These are phyloP conservation scores for Pogonognathellus flavescens DNA, from an alignment of 1,140 invertebrate genomes.

Conservation along the genomic window DNA sequence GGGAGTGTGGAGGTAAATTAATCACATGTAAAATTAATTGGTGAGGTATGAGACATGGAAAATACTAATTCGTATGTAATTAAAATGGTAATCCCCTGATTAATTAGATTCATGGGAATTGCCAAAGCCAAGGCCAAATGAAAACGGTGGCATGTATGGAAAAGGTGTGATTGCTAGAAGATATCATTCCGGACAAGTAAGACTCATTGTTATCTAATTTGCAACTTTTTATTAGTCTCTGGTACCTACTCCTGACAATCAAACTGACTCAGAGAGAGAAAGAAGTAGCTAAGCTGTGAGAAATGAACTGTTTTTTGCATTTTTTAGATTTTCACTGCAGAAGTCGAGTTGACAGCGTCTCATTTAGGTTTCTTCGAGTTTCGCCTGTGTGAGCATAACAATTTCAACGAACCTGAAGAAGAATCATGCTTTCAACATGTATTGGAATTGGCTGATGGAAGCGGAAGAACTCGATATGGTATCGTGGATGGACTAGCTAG, in stretches of 20 bases:
- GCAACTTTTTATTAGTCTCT: too few relatives aligned
- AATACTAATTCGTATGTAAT: neutral
- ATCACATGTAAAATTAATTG: neutral
- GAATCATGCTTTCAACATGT: constrained; percentile 78
- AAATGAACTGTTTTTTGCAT: neutral
- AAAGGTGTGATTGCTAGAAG: constrained; percentile 70
- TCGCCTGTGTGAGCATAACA: constrained; percentile 80
- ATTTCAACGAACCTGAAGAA: constrained; percentile 70
- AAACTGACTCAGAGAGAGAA: too few relatives aligned
- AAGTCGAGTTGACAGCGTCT: constrained; percentile 53
- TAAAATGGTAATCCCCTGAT: neutral
- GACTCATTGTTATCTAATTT: too few relatives aligned
- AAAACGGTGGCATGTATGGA: constrained; percentile 74
- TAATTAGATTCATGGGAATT: constrained; percentile 4
- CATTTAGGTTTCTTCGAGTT: constrained; percentile 87
- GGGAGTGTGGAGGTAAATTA: constrained; percentile 71
- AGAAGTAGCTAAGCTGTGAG: too few relatives aligned
- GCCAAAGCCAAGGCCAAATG: constrained; percentile 72
- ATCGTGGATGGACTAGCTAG: constrained; percentile 57
- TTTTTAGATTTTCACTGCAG: constrained; percentile 32
- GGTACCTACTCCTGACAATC: too few relatives aligned
- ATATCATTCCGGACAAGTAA: constrained; percentile 69
- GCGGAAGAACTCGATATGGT: constrained; percentile 65
- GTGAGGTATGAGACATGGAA: neutral
- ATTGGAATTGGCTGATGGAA: constrained; percentile 72